Evolutionary conservation across 1,140 invertebrate species (phyloP), one percentile per base, ranked within the genome.

Genomic region (Lanistes nyassanus): DNA sequence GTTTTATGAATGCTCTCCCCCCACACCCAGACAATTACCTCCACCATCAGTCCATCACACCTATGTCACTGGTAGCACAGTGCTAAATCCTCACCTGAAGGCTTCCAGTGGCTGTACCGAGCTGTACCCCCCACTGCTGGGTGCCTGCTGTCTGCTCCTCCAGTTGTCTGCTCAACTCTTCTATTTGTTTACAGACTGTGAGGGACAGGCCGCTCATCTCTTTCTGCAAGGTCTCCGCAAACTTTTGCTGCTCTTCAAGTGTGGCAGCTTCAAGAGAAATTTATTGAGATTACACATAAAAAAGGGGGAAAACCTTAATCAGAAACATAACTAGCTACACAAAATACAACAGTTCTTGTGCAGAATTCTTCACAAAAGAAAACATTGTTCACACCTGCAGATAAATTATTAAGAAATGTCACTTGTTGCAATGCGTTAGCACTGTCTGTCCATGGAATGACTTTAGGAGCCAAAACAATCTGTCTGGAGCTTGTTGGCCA

Each of bases 171-270:
- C 55, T 72, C 53, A 72, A n/a, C 70, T 72, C 55, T 5, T 39
- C 36, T 34, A 72, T n/a, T 37, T 72, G 70, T 3, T n/a, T 37
- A 11, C 70, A 31, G n/a, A 72, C 70, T n/a, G 60, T n/a, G 34
- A 37, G 29, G 2, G 70, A 72, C 53, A 72, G 56, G 55, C 51
- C 55, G 1, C 21, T 7, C 13, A 72, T 39, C 34, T 72, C 70
- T 0, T 56, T 56, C 56, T 72, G 70, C 55, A 72, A 34, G 19
- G 39, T 53, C 55, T 62, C 21, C 13, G 56, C 37, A 37, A 72
- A 72, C 9, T 16, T 56, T 37, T 72, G 51, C 56, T 72, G 70
- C 23, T 56, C 6, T 4, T 42, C 29, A 36, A 72, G 11, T 6
- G 23, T 56, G 36, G 51, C 13, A 3, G 1, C 68, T 70, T 51